phyloP scores from a whole-genome alignment of 2,888 invertebrate species.

The Stenolophus ochropezus region DNA sequence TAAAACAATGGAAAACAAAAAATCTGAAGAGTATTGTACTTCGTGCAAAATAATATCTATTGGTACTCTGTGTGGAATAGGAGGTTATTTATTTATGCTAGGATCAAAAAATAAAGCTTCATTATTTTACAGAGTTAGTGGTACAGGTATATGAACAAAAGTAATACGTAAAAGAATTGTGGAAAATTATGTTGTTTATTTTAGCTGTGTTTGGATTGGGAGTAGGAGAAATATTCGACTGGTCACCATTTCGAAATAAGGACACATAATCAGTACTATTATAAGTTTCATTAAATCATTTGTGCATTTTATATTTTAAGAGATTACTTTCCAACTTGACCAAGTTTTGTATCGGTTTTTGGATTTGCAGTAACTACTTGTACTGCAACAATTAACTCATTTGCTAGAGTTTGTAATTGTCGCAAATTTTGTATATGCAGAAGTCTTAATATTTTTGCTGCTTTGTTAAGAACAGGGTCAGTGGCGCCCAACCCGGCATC shows the following conservation, averaged over 20 bases:
- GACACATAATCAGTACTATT: not conserved
- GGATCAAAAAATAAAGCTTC: slow-evolving; percentile 65
- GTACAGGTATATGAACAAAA: slow-evolving; percentile 65
- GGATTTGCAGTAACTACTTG: slow-evolving; percentile 97
- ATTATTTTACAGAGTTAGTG: slow-evolving; percentile 67
- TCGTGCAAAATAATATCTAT: slow-evolving; percentile 70
- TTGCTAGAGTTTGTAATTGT: slow-evolving; percentile 93
- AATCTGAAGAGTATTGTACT: slow-evolving; percentile 64
- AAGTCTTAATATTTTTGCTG: slow-evolving; percentile 85
- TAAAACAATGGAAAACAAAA: slow-evolving; percentile 54
- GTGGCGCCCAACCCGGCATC: slow-evolving; percentile 81
- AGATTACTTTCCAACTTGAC: slow-evolving; percentile 87
- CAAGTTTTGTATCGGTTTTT: slow-evolving; percentile 94
- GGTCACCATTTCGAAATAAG: slow-evolving; percentile 67
- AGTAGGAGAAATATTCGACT: slow-evolving; percentile 69
- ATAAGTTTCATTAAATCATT: slow-evolving; percentile 3
- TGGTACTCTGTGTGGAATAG: slow-evolving; percentile 68
- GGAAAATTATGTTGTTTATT: slow-evolving; percentile 61
- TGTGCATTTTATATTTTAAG: slow-evolving; percentile 17
- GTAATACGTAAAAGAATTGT: not conserved
- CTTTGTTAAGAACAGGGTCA: slow-evolving; percentile 80
- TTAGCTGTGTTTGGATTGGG: slow-evolving; percentile 68
- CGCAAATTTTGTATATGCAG: slow-evolving; percentile 90
- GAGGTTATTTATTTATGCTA: slow-evolving; percentile 68
- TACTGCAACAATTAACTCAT: slow-evolving; percentile 94